These are phyloP conservation scores for Taenioides sp. DNA, from an alignment of 2,797 vertebrate genomes.

Conservation along the genomic window DNA sequence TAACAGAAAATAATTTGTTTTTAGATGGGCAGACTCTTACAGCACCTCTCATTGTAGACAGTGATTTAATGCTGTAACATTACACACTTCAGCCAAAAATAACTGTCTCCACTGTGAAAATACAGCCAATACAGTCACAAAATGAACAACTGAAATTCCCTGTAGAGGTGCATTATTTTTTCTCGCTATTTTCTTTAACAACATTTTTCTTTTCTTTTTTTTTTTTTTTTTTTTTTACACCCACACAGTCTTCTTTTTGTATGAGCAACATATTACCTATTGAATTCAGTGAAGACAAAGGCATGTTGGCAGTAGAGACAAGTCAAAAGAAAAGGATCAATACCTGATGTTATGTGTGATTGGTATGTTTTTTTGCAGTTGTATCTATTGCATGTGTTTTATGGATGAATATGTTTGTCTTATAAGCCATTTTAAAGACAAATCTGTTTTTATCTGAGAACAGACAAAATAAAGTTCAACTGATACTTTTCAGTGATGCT, in stretches of 20 bases:
- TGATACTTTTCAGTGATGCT: too few relatives aligned
- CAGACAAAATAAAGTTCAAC: too few relatives aligned
- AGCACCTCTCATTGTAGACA: not conserved
- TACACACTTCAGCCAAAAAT: conserved; percentile 1
- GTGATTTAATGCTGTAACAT: not conserved
- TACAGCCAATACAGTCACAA: not conserved
- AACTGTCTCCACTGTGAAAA: not conserved
- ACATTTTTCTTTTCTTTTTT: conserved; percentile 6
- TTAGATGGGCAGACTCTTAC: not conserved
- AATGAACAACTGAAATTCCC: conserved; percentile 12
- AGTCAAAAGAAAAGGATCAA: not conserved
- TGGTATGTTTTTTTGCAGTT: not conserved
- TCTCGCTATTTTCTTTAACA: conserved; percentile 14
- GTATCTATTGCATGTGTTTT: not conserved
- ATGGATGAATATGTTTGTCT: not conserved
- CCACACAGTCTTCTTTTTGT: conserved; percentile 13
- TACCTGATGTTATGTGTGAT: not conserved
- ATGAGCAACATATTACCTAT: conserved; percentile 13
- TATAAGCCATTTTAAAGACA: not conserved
- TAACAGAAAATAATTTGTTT: conserved; percentile 20
- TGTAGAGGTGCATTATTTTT: conserved; percentile 1
- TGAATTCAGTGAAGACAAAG: not conserved
- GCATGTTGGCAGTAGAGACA: not conserved
- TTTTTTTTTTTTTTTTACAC: conserved; percentile 14
- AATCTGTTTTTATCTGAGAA: too few relatives aligned